Conservation (phyloP, 2,797 vertebrate species). For the Antrozous pallidus region DNA sequence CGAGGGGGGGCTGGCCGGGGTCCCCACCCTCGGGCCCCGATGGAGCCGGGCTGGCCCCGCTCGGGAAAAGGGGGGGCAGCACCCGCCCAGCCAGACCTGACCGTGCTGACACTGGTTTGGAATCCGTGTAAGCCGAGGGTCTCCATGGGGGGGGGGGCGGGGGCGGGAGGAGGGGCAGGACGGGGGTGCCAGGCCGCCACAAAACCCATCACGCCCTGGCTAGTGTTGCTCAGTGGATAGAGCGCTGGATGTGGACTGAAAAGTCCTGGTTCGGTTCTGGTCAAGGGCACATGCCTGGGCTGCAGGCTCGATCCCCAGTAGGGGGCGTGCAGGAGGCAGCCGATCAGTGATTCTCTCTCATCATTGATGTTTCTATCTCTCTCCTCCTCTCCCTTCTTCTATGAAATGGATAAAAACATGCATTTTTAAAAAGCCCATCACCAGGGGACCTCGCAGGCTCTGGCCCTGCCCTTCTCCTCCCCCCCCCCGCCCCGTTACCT, state of each 20-base stretch:
- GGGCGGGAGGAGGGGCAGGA: not conserved
- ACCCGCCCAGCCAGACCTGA: not conserved
- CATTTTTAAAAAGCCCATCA: not conserved
- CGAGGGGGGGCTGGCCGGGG: accelerated
- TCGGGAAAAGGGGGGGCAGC: not conserved
- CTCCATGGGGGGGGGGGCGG: not conserved
- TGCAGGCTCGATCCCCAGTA: too few species aligned
- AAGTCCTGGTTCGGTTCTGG: too few species aligned
- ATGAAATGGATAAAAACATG: too few species aligned
- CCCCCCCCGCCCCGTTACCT: accelerated
- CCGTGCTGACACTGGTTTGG: accelerated
- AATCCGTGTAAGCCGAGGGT: not conserved
- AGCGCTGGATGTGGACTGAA: too few species aligned
- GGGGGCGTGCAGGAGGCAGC: too few species aligned
- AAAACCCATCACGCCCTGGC: not conserved
- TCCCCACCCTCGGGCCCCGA: not conserved
- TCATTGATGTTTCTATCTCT: too few species aligned
- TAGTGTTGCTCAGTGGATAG: too few species aligned
- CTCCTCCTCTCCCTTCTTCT: too few species aligned
- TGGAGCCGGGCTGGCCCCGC: accelerated
- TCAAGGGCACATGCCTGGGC: too few species aligned
- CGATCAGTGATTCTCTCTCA: too few species aligned
- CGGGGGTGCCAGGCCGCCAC: not conserved
- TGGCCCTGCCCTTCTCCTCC: too few species aligned
- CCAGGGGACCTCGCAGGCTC: not conserved